These are phyloP conservation scores for Gnathonemus echidnorhynchus DNA, from an alignment of 2,113 vertebrate genomes.

Conservation along the genomic window DNA sequence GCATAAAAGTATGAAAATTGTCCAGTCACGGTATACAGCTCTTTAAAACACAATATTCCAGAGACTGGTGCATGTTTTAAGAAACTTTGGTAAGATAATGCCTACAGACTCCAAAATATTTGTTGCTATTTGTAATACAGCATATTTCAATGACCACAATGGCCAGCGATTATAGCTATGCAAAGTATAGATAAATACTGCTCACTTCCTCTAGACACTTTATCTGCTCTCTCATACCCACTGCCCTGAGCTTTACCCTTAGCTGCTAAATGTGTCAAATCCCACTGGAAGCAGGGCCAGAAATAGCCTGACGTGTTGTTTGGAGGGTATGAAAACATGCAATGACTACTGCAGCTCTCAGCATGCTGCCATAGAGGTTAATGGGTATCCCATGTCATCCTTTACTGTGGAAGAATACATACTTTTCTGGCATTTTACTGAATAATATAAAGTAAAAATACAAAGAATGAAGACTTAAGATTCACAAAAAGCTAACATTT, in stretches of 20 bases:
- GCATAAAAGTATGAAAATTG: slow-evolving; percentile 63
- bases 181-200: slow-evolving; percentile 57
- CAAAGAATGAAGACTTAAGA: background rate
- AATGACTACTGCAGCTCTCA: slow-evolving; percentile 29
- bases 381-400: slow-evolving; percentile 7
- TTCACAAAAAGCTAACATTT: background rate
- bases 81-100: slow-evolving; percentile 27
- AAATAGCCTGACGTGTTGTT: slow-evolving; percentile 50
- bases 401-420: slow-evolving; percentile 14
- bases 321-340: slow-evolving; percentile 32
- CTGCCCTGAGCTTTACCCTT: slow-evolving; percentile 30
- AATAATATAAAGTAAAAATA: background rate
- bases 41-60: slow-evolving; percentile 50
- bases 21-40: slow-evolving; percentile 52
- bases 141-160: slow-evolving; percentile 40
- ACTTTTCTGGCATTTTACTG: slow-evolving; percentile 1
- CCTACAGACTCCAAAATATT: slow-evolving; percentile 30
- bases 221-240: slow-evolving; percentile 57
- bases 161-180: slow-evolving; percentile 38
- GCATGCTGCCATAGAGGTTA: slow-evolving; percentile 12
- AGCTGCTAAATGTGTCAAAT: slow-evolving; percentile 44
- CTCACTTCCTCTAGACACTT: slow-evolving; percentile 53
- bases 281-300: slow-evolving; percentile 32
- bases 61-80: slow-evolving; percentile 42
- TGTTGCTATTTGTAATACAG: slow-evolving; percentile 39